These are phyloP conservation scores for Gallinago jamesoni DNA, from an alignment of 2,113 vertebrate species.

Conservation along the genomic window DNA sequence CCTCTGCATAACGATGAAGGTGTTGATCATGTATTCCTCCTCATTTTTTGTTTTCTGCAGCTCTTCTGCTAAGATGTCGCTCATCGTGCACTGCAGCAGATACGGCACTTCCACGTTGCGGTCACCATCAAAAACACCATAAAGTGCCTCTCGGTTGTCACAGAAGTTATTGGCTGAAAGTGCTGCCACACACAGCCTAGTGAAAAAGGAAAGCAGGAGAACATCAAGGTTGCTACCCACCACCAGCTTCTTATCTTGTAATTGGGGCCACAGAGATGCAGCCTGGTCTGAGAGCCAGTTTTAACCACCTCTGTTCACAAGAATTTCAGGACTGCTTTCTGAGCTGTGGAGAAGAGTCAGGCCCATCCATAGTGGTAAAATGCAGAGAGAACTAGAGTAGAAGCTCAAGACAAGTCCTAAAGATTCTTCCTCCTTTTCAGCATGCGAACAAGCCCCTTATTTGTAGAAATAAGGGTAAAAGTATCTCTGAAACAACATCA, in stretches of 20 bases:
- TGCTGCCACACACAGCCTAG: constrained; percentile 93
- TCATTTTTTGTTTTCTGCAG: constrained; percentile 92
- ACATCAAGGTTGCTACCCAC: background rate
- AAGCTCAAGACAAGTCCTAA: background rate
- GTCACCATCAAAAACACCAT: constrained; percentile 96
- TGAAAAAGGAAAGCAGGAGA: background rate
- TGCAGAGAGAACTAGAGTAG: background rate
- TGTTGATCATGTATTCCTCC: constrained; percentile 97
- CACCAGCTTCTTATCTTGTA: background rate
- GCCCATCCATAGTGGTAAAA: background rate
- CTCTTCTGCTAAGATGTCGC: constrained; percentile 94
- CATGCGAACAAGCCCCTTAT: background rate
- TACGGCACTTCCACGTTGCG: constrained; percentile 95
- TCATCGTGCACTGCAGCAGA: constrained; percentile 97
- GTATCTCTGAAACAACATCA: background rate
- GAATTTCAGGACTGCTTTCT: background rate
- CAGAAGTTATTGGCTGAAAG: constrained; percentile 94
- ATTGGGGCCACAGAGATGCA: background rate
- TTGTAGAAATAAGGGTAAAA: background rate
- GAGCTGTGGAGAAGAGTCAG: background rate
- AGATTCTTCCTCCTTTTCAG: background rate
- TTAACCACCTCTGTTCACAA: background rate
- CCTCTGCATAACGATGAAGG: constrained; percentile 98
- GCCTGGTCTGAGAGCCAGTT: background rate
- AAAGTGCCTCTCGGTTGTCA: constrained; percentile 92